These are phyloP conservation scores for Nudaria mundana DNA, from an alignment of 2,888 invertebrate species.

Conservation along the genomic window DNA sequence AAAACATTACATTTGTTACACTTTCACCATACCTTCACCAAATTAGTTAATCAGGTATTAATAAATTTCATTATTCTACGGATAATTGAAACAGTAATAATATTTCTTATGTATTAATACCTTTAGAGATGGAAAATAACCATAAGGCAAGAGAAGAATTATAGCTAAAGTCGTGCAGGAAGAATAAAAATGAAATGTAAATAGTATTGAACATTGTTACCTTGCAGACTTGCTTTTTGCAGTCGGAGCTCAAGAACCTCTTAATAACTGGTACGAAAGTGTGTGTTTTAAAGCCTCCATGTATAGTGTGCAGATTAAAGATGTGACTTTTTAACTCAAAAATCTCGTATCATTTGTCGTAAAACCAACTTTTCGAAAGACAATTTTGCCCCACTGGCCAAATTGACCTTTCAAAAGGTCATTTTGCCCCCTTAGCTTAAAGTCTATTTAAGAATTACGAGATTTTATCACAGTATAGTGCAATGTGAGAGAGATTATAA, in stretches of 20 bases:
- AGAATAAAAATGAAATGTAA: slow-evolving; percentile 14
- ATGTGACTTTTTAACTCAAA: background rate
- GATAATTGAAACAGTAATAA: background rate
- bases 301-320: background rate
- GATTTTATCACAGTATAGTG: background rate
- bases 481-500: background rate
- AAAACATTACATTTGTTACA: background rate
- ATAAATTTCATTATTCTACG: background rate
- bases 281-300: background rate
- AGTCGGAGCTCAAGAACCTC: too few species aligned
- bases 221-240: background rate
- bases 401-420: background rate
- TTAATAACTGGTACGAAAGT: too few species aligned
- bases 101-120: background rate
- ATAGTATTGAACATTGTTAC: slow-evolving; percentile 8
- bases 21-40: slow-evolving; percentile 34
- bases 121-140: slow-evolving; percentile 9
- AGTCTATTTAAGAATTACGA: background rate
- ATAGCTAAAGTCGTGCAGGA: slow-evolving; percentile 36
- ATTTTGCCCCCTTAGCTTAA: background rate
- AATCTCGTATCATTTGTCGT: background rate
- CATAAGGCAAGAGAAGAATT: slow-evolving; percentile 23
- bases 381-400: background rate
- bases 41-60: background rate
- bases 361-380: background rate